Evolutionary conservation across 2,797 vertebrate species (phyloP).

Genomic region (Cossypha heuglini): DNA sequence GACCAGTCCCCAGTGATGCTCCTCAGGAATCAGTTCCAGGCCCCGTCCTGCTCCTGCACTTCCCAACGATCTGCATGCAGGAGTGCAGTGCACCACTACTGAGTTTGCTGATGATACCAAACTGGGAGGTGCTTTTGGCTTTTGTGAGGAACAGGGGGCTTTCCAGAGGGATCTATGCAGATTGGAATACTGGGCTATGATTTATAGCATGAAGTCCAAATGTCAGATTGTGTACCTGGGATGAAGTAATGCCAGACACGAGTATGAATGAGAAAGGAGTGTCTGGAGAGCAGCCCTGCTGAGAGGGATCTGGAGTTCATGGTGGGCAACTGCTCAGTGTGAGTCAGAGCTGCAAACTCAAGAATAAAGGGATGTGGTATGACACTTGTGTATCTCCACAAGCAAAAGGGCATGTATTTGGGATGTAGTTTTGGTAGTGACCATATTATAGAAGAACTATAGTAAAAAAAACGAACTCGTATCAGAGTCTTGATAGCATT

Average conservation of each 20-base stretch:
- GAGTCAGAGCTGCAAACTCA: neutral
- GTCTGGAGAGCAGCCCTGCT: neutral
- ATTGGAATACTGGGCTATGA: neutral
- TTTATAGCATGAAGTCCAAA: neutral
- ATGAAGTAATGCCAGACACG: accelerated
- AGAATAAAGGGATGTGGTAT: neutral
- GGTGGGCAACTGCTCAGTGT: neutral
- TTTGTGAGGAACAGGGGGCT: neutral
- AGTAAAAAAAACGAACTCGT: neutral
- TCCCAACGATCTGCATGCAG: neutral
- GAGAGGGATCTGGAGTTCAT: neutral
- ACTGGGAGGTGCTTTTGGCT: neutral
- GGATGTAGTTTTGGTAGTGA: neutral
- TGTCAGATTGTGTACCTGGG: accelerated
- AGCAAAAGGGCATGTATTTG: neutral
- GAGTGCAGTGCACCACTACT: neutral
- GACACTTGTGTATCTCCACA: neutral
- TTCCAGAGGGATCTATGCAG: neutral
- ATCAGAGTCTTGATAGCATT: neutral
- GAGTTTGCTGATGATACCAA: neutral
- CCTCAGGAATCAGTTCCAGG: neutral
- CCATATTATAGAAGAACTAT: neutral
- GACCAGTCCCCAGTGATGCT: accelerated
- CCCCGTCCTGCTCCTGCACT: neutral
- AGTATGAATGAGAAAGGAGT: neutral